Percentiles rank a stretch among this genome's conserved stretches.
Conservation (phyloP, 2,113 vertebrate genomes). For the Alosa alosa region DNA sequence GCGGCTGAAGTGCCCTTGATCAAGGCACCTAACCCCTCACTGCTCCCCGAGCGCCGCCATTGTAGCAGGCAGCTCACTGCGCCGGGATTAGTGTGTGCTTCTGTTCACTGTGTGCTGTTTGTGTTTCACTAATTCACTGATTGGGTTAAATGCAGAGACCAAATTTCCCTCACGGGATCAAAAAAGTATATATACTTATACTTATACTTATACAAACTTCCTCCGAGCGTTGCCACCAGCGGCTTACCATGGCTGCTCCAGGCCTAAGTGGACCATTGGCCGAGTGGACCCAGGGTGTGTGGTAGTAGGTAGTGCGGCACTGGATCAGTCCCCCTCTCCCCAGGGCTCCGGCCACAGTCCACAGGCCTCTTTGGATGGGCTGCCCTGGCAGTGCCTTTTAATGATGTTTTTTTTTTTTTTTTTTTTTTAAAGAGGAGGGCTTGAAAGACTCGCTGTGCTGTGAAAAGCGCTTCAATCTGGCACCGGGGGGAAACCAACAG, state of each 20-base stretch:
- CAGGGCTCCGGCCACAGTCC: slow-evolving; percentile 30
- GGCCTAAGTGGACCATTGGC: slow-evolving; percentile 3
- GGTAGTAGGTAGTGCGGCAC: not conserved
- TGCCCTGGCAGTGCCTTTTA: slow-evolving; percentile 55
- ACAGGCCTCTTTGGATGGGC: slow-evolving; percentile 40
- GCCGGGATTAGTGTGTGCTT: too few relatives aligned
- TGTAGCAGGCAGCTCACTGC: too few relatives aligned
- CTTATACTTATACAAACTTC: too few relatives aligned
- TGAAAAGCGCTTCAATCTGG: slow-evolving; percentile 63
- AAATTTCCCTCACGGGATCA: too few relatives aligned
- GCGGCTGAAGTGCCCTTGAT: too few relatives aligned
- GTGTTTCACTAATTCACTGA: too few relatives aligned
- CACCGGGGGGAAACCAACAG: slow-evolving; percentile 50
- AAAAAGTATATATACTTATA: too few relatives aligned
- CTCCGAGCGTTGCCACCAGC: not conserved
- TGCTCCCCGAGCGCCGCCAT: too few relatives aligned
- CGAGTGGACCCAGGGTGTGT: slow-evolving; percentile 25
- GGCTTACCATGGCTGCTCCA: not conserved
- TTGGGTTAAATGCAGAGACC: too few relatives aligned
- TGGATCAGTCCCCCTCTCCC: slow-evolving; percentile 21
- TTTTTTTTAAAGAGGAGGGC: slow-evolving; percentile 38
- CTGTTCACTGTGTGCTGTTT: too few relatives aligned
- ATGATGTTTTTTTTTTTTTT: slow-evolving; percentile 55
- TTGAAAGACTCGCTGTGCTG: slow-evolving; percentile 58
- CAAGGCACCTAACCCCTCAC: too few relatives aligned